Conservation (phyloP, 1,140 invertebrate genomes). For the Holotrichia oblita region DNA sequence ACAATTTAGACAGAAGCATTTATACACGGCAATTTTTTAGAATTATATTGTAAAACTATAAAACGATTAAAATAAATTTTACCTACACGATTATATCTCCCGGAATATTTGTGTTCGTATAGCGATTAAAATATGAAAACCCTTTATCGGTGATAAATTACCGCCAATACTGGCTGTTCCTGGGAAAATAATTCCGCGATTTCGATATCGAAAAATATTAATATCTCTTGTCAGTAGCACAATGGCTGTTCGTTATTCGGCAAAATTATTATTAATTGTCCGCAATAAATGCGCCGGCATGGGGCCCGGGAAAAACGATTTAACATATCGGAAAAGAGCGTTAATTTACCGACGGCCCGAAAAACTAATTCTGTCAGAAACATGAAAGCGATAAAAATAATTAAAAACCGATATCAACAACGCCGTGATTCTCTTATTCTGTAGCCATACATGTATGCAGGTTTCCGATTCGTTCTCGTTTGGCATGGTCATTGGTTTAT, state of each 20-base stretch:
- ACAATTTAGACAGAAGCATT: too few species aligned
- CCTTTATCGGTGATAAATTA: background rate
- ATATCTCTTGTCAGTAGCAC: background rate
- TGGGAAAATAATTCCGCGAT: background rate
- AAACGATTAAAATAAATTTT: too few species aligned
- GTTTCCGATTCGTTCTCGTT: too few species aligned
- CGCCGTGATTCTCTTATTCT: too few species aligned
- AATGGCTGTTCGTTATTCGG: background rate
- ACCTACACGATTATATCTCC: too few species aligned
- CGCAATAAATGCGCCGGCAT: background rate
- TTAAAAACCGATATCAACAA: background rate
- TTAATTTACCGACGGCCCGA: background rate
- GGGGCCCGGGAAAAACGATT: background rate
- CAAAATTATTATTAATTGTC: constrained; percentile 2
- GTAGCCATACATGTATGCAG: too few species aligned
- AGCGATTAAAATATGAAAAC: background rate
- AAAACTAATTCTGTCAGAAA: constrained; percentile 1
- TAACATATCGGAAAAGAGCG: background rate
- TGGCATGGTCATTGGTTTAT: too few species aligned
- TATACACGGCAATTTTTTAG: too few species aligned
- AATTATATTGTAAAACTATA: too few species aligned
- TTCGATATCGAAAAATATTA: background rate
- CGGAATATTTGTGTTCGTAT: background rate
- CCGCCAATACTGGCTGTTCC: background rate
- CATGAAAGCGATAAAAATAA: constrained; percentile 7